phyloP scores from a whole-genome alignment of 2,113 vertebrate species.

The Ia io region DNA sequence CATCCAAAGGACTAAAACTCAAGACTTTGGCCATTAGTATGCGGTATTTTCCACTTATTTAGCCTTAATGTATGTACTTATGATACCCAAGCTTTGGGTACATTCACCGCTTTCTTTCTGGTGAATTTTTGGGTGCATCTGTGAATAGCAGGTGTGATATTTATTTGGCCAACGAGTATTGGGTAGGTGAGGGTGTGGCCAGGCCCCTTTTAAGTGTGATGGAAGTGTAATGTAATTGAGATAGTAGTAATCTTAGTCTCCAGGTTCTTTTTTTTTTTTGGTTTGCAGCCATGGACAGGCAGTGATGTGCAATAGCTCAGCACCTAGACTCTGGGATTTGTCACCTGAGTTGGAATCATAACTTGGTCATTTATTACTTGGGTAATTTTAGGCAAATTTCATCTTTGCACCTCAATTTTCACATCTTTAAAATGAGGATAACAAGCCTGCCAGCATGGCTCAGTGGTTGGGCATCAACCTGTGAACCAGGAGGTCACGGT shows the following conservation, averaged over 20 bases:
- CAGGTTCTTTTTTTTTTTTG: neutral
- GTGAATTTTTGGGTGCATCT: neutral
- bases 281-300: neutral
- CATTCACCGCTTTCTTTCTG: neutral
- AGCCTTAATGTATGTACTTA: neutral
- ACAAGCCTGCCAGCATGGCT: no score
- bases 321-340: neutral
- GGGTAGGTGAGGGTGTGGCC: neutral
- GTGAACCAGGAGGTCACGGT: no score
- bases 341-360: neutral
- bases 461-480: no score
- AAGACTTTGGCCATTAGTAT: neutral
- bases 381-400: neutral
- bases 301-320: neutral
- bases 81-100: neutral
- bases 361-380: neutral
- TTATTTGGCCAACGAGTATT: neutral
- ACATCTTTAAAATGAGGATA: neutral
- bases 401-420: neutral
- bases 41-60: neutral
- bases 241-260: neutral
- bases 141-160: neutral
- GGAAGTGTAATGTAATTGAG: neutral
- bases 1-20: neutral
- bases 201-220: neutral